These are phyloP conservation scores for Lepus timidus DNA, from an alignment of 2,113 vertebrate species.

Conservation along the genomic window DNA sequence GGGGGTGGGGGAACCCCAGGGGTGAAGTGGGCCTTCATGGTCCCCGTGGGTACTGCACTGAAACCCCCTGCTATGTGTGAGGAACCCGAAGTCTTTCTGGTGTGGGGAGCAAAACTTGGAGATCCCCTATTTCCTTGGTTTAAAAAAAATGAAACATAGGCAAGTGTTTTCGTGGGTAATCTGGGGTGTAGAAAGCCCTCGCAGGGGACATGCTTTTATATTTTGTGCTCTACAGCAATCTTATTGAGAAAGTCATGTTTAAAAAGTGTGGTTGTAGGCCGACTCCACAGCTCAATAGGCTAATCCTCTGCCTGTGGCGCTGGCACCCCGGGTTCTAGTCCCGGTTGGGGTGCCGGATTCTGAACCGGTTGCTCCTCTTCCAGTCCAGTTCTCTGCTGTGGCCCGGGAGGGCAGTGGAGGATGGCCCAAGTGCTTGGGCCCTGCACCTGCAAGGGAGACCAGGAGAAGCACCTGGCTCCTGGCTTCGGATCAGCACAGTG, in stretches of 20 bases:
- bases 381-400: too few relatives aligned
- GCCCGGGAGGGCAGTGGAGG: too few relatives aligned
- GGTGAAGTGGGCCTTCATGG: not conserved
- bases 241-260: not conserved
- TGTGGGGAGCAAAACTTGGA: constrained; percentile 43
- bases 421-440: too few relatives aligned
- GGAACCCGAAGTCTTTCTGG: constrained; percentile 34
- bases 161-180: not conserved
- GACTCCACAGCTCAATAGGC: too few relatives aligned
- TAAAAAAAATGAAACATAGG: not conserved
- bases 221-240: not conserved
- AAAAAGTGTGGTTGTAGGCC: too few relatives aligned
- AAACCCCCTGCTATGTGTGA: constrained; percentile 62
- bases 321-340: too few relatives aligned
- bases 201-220: not conserved
- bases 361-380: too few relatives aligned
- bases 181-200: not conserved
- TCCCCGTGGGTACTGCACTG: not conserved
- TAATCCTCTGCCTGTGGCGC: too few relatives aligned
- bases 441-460: too few relatives aligned
- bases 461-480: too few relatives aligned
- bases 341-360: too few relatives aligned
- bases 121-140: constrained; percentile 16
- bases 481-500: too few relatives aligned
- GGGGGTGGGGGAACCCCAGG: not conserved